Percentiles rank a stretch among this genome's conserved stretches.
These are phyloP conservation scores for Galagoides demidoff DNA, from an alignment of 2,797 vertebrate genomes.

Conservation along the genomic window DNA sequence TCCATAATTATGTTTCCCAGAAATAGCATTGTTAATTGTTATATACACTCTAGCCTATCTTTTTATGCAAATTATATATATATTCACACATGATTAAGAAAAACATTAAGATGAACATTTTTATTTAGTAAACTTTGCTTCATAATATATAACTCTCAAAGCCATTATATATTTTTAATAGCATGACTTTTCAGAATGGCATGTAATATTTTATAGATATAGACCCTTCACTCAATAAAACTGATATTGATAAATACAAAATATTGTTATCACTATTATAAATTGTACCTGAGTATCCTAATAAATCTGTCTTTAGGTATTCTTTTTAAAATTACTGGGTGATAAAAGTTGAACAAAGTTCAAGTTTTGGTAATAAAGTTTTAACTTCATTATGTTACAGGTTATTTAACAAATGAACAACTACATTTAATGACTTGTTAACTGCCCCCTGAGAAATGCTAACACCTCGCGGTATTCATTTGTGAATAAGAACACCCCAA, in stretches of 20 bases:
- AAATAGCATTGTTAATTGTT: neutral
- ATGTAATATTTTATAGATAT: neutral
- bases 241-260: neutral
- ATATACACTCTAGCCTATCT: neutral
- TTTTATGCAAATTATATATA: neutral
- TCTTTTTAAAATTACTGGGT: neutral
- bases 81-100: neutral
- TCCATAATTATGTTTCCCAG: neutral
- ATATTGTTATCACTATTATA: neutral
- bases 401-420: neutral
- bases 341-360: neutral
- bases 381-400: neutral
- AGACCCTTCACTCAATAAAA: neutral
- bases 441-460: neutral
- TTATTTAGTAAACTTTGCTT: slow-evolving; percentile 1
- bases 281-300: neutral
- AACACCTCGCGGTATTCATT: neutral
- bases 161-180: neutral
- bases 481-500: neutral
- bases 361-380: neutral
- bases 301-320: neutral
- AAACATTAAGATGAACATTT: neutral
- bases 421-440: neutral
- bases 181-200: neutral
- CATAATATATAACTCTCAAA: neutral